These are phyloP conservation scores for Caloenas nicobarica DNA, from an alignment of 2,113 vertebrate species.

Conservation along the genomic window DNA sequence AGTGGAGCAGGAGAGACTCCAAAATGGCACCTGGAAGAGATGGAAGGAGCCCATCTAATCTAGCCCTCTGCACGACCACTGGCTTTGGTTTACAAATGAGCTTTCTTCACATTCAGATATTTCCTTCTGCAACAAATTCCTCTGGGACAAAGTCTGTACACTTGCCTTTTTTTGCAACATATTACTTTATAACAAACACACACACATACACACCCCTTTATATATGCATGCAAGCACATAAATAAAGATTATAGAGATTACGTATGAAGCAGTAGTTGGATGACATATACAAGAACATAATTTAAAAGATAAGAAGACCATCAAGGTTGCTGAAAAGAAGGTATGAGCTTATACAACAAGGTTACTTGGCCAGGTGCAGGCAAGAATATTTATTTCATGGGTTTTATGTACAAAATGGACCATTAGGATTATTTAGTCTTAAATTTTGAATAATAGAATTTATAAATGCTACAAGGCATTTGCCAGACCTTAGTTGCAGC, in stretches of 20 bases:
- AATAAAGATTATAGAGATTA: neutral
- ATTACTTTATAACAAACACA: neutral
- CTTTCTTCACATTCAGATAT: neutral
- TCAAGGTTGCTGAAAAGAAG: neutral
- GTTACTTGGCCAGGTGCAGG: neutral
- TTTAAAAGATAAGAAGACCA: neutral
- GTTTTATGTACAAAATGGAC: neutral
- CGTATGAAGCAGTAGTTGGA: neutral
- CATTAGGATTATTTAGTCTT: neutral
- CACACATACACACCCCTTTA: neutral
- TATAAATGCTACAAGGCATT: neutral
- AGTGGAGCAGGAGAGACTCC: neutral
- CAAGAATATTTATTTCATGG: neutral
- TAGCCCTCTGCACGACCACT: accelerated
- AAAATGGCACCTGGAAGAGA: neutral
- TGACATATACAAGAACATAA: neutral
- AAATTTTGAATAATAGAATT: neutral
- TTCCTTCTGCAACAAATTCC: neutral
- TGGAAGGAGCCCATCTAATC: neutral
- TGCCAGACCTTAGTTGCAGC: neutral
- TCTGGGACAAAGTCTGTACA: neutral
- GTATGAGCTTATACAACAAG: neutral
- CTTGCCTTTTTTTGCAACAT: neutral
- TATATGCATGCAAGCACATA: neutral
- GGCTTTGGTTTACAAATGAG: neutral